Base-by-base conservation (phyloP, 2,888 invertebrate genomes). In the Hoplodrina blanda region DNA sequence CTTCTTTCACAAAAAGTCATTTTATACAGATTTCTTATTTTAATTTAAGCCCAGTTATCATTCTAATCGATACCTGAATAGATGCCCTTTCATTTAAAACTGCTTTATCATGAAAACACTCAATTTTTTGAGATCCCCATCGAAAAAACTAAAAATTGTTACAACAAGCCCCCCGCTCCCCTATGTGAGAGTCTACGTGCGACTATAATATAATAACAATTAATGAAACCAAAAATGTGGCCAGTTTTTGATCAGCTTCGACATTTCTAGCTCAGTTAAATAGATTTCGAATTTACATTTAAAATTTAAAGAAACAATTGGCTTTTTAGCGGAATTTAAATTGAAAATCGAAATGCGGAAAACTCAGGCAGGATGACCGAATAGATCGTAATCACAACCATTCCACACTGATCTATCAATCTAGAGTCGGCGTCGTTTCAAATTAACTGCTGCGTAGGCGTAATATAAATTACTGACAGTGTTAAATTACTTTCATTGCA, bases 401-500 rank as follows among this genome's bases (percentile, higher is more conserved):
- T 68, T 54, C 37, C n/a, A 56, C 55, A 62, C 59, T 49, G n/a
- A 54, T 56, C 62, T 50, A 59, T 68, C 46, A 59, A 60, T 52
- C 55, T 19, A 49, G n/a, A 44, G 50, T 50, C 52, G 30, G 19
- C 52, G 61, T 60, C 69, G 25, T 60, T 54, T 80, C 59, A 52
- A 65, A 63, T 69, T 60, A 69, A 62, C 70, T 53, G 60, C 60
- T 54, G 50, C 11, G 69, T 62, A 55, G 67, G 67, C 59, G 66
- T 67, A 60, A 80, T 76, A 76, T 46, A 73, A 81, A 69, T 76
- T 57, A 71, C 49, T 66, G 57, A 53, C 50, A 77, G 66, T 69
- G 41, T 76, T 50, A 62, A 64, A 78, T 78, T 78, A 82, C 78
- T 79, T 74, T 64, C 44, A 78, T 73, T 78, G 62, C 73, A 62